A percentile compares a stretch with the other conserved stretches of the same genome.
Evolutionary conservation across 2,888 invertebrate species (phyloP).

Genomic region (Drosophila phalerata): DNA sequence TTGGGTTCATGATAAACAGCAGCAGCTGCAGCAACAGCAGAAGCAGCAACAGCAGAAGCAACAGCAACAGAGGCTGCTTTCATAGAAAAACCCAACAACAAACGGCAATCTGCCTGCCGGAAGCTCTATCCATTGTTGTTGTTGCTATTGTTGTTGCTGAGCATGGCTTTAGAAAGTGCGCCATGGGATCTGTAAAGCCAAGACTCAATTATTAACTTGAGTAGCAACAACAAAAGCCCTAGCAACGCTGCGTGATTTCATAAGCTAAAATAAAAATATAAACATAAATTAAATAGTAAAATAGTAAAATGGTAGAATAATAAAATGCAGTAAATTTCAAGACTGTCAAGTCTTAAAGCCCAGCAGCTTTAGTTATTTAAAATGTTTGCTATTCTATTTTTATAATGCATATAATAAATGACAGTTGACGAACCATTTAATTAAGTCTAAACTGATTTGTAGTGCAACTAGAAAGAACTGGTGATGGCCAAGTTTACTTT

Average conservation of each 20-base stretch:
- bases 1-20: conserved; percentile 55
- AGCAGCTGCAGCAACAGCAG: conserved; percentile 28
- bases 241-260: too few relatives aligned
- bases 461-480: too few relatives aligned
- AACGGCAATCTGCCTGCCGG: conserved; percentile 43
- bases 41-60: background rate
- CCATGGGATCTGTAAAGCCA: conserved; percentile 26
- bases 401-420: background rate
- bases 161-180: conserved; percentile 47
- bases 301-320: too few relatives aligned
- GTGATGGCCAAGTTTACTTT: too few relatives aligned
- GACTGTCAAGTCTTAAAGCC: background rate
- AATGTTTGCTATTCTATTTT: background rate
- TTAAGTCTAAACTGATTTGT: conserved; percentile 9
- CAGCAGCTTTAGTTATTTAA: background rate
- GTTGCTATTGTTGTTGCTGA: conserved; percentile 17
- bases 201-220: conserved; percentile 60
- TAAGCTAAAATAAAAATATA: too few relatives aligned
- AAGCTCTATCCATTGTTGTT: conserved; percentile 47
- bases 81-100: conserved; percentile 36
- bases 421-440: conserved; percentile 13
- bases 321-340: too few relatives aligned
- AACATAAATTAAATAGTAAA: too few relatives aligned
- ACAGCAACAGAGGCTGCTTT: conserved; percentile 7
- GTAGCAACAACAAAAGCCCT: conserved; percentile 6